A percentile compares a stretch with the other conserved stretches of the same genome.
phyloP scores from a whole-genome alignment of 2,888 invertebrate genomes.

The Chrysolina oricalcia region DNA sequence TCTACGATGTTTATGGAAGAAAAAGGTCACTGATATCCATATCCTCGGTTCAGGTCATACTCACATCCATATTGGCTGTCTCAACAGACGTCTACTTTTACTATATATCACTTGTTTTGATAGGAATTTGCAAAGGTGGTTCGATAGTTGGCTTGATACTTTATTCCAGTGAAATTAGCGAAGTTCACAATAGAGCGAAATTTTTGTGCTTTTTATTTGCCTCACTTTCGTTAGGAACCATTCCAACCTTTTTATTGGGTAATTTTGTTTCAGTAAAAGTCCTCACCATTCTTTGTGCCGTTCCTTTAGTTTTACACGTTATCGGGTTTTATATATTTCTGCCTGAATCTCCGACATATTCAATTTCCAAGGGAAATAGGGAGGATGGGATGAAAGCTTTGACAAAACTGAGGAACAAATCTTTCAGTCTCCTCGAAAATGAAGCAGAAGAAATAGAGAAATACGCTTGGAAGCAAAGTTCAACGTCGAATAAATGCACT shows the following conservation, averaged over 20 bases:
- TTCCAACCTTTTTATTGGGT: background rate
- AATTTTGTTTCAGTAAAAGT: background rate
- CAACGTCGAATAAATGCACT: background rate
- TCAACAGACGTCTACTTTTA: background rate
- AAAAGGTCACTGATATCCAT: background rate
- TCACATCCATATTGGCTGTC: background rate
- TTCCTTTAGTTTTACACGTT: background rate
- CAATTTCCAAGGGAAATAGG: background rate
- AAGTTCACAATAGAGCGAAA: background rate
- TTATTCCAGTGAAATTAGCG: background rate
- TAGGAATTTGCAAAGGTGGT: background rate
- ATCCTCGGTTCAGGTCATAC: background rate
- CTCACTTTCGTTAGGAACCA: background rate
- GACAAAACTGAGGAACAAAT: slow-evolving; percentile 1
- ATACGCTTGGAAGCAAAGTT: background rate
- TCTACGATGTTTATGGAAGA: background rate
- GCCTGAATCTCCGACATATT: slow-evolving; percentile 24
- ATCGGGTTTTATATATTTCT: background rate
- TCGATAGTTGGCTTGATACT: background rate
- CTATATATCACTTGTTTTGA: background rate
- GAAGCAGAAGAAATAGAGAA: background rate
- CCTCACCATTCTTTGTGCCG: background rate
- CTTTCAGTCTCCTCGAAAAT: background rate
- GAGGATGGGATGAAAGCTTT: background rate
- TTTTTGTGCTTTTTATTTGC: background rate